Conservation (phyloP, 2,888 invertebrate genomes). For the Clivina fossor region DNA sequence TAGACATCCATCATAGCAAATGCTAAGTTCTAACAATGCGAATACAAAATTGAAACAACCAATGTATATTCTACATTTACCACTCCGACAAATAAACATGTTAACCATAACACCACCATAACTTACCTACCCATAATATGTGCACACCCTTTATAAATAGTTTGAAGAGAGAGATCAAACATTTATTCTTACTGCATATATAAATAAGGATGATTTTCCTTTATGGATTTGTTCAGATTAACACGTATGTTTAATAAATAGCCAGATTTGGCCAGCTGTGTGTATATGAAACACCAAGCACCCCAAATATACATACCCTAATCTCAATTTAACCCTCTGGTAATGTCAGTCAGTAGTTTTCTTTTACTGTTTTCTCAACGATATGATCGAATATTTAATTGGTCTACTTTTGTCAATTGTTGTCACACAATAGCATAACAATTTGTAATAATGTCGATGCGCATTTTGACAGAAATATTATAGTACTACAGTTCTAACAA, state of each 20-base stretch:
- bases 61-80: slow-evolving; percentile 6
- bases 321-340: slow-evolving; percentile 39
- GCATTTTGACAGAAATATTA: slow-evolving; percentile 47
- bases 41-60: slow-evolving; percentile 10
- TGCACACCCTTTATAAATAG: slow-evolving; percentile 47
- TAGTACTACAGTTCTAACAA: too few species aligned
- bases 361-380: too few species aligned
- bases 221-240: slow-evolving; percentile 48
- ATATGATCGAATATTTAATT: slow-evolving; percentile 34
- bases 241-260: slow-evolving; percentile 58
- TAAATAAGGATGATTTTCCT: slow-evolving; percentile 18
- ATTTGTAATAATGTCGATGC: slow-evolving; percentile 57
- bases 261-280: slow-evolving; percentile 54
- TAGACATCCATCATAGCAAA: too few species aligned
- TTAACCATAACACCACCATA: slow-evolving; percentile 44
- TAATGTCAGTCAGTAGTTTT: too few species aligned
- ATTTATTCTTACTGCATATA: slow-evolving; percentile 39
- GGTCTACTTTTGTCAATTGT: slow-evolving; percentile 48
- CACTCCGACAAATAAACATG: slow-evolving; percentile 47
- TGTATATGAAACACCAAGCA: too few species aligned
- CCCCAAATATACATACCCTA: slow-evolving; percentile 44
- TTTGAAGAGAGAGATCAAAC: slow-evolving; percentile 39
- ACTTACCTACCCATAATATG: slow-evolving; percentile 26
- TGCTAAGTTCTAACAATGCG: too few species aligned
- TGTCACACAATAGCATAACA: slow-evolving; percentile 54